Percentiles rank a stretch among this genome's conserved stretches.
These are phyloP conservation scores for Neelides sp. DNA, from an alignment of 1,140 invertebrate genomes.

Conservation along the genomic window DNA sequence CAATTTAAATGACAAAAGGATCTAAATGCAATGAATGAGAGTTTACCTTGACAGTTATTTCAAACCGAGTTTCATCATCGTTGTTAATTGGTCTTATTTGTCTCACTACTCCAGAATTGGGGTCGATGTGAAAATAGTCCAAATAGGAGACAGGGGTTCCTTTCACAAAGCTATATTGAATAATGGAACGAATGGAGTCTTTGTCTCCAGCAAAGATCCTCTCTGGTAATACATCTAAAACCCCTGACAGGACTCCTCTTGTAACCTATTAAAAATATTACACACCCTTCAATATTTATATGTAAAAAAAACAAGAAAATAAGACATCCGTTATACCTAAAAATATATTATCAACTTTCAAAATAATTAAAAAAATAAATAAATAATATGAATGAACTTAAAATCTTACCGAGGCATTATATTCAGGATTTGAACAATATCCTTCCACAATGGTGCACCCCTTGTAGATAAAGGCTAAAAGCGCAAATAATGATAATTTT, in stretches of 20 bases:
- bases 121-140: constrained; percentile 72
- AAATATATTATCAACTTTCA: not conserved
- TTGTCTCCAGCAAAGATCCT: constrained; percentile 76
- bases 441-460: constrained; percentile 63
- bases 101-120: constrained; percentile 54
- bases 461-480: constrained; percentile 59
- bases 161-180: constrained; percentile 65
- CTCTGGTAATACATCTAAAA: constrained; percentile 68
- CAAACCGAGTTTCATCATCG: constrained; percentile 55
- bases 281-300: not conserved
- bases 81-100: constrained; percentile 68
- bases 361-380: constrained; percentile 25
- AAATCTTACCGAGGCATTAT: constrained; percentile 42
- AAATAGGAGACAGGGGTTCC: constrained; percentile 59
- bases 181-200: constrained; percentile 68
- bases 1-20: constrained; percentile 12
- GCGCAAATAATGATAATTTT: constrained; percentile 19
- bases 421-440: constrained; percentile 69
- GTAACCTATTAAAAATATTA: constrained; percentile 59
- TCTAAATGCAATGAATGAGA: not conserved
- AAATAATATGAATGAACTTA: constrained; percentile 33
- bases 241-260: constrained; percentile 63
- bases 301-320: not conserved
- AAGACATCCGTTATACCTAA: not conserved
- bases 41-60: constrained; percentile 56